Conservation (phyloP, 2,797 vertebrate genomes). For the Anguilla marmorata region DNA sequence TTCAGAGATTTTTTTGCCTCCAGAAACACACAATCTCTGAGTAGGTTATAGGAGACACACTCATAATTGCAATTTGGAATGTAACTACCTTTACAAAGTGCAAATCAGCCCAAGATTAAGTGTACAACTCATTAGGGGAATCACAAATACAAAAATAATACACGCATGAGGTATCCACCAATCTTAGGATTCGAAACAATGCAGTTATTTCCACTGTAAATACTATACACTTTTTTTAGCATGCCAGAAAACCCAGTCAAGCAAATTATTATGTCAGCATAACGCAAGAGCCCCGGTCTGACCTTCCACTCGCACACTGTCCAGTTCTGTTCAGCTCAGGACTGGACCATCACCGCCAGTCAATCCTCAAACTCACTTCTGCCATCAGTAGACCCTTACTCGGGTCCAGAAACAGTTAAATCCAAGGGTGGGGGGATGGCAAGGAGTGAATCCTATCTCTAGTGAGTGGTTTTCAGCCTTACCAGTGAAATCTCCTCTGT, state of each 20-base stretch:
- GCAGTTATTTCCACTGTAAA: background rate
- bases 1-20: background rate
- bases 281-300: background rate
- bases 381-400: background rate
- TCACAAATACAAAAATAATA: background rate
- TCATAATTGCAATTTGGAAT: background rate
- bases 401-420: background rate
- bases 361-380: constrained; percentile 14
- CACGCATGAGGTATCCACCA: background rate
- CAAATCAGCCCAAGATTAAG: background rate
- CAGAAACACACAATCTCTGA: background rate
- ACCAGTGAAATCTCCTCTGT: constrained; percentile 21
- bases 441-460: background rate
- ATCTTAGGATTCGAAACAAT: background rate
- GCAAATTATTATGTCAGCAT: background rate
- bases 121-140: background rate
- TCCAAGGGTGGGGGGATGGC: background rate
- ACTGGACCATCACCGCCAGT: background rate
- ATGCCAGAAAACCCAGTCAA: background rate
- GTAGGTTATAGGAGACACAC: background rate
- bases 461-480: background rate
- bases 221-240: background rate
- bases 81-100: background rate
- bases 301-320: background rate
- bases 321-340: background rate